Percentiles rank a stretch among this genome's conserved stretches.
Evolutionary conservation across 2,113 vertebrate genomes (phyloP).

Genomic region (Petaurus breviceps): DNA sequence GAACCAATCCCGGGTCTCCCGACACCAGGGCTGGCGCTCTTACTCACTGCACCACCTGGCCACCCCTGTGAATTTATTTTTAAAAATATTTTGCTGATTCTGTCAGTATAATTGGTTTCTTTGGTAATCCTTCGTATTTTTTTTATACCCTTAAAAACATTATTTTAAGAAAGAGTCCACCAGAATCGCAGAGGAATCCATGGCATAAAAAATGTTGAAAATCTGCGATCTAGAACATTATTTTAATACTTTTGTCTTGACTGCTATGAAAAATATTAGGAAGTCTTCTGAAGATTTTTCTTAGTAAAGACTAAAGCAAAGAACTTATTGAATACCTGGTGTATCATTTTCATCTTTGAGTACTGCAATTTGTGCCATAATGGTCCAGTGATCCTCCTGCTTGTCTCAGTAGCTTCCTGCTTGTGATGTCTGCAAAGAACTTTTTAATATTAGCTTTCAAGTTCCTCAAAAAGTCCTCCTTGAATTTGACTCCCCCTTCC

Average conservation of each 20-base stretch:
- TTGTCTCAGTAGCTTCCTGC: conserved; percentile 7
- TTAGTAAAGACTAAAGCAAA: background rate
- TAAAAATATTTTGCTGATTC: background rate
- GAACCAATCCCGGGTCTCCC: no score
- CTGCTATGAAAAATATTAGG: background rate
- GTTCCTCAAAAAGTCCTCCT: background rate
- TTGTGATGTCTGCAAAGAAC: conserved; percentile 22
- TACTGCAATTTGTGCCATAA: background rate
- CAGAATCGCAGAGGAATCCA: background rate
- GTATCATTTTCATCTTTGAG: background rate
- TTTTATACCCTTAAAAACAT: background rate
- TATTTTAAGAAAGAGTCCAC: background rate
- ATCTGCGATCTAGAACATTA: background rate
- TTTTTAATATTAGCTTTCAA: background rate
- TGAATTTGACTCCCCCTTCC: conserved; percentile 10
- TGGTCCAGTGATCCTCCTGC: background rate
- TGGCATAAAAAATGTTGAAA: background rate
- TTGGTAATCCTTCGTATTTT: background rate
- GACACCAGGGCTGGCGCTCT: no score
- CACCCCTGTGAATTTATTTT: background rate
- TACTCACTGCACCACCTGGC: no score
- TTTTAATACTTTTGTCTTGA: background rate
- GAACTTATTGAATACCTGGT: background rate
- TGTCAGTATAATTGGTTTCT: background rate
- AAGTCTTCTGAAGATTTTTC: conserved; percentile 21